phyloP scores from a whole-genome alignment of 2,888 invertebrate genomes.

The Pocota personata region DNA sequence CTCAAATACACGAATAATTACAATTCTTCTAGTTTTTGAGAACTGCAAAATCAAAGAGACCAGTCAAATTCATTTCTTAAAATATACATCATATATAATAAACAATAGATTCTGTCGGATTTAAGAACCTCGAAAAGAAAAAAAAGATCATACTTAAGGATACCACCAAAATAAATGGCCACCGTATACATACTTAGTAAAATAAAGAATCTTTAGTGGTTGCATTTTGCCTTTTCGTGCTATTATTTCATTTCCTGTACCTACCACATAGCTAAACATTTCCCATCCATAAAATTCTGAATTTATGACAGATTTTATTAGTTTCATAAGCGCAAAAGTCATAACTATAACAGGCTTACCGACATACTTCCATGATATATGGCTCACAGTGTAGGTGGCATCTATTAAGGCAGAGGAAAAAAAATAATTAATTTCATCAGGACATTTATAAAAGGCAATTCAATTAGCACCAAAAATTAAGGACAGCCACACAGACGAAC shows the following conservation, averaged over 20 bases:
- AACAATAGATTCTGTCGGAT: no score
- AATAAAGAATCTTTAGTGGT: neutral
- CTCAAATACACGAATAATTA: no score
- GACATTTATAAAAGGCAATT: constrained; percentile 64
- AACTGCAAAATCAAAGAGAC: no score
- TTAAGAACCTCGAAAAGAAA: no score
- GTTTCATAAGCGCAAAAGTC: constrained; percentile 54
- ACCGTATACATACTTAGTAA: neutral
- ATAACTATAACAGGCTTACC: constrained; percentile 45
- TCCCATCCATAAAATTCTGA: constrained; percentile 16
- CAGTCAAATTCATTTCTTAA: no score
- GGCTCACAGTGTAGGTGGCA: constrained; percentile 23
- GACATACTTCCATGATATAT: constrained; percentile 61
- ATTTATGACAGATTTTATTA: constrained; percentile 59
- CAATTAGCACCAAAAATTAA: constrained; percentile 64
- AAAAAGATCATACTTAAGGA: no score
- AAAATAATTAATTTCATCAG: constrained; percentile 65
- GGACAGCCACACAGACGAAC: constrained; percentile 25
- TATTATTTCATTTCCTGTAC: neutral
- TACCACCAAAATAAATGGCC: neutral
- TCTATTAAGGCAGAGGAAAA: neutral
- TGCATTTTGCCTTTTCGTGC: neutral
- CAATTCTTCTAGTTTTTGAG: no score
- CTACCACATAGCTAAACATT: constrained; percentile 8
- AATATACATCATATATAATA: no score